Base-by-base conservation (phyloP, 1,140 invertebrate species). In the Drosophila simulans region DNA sequence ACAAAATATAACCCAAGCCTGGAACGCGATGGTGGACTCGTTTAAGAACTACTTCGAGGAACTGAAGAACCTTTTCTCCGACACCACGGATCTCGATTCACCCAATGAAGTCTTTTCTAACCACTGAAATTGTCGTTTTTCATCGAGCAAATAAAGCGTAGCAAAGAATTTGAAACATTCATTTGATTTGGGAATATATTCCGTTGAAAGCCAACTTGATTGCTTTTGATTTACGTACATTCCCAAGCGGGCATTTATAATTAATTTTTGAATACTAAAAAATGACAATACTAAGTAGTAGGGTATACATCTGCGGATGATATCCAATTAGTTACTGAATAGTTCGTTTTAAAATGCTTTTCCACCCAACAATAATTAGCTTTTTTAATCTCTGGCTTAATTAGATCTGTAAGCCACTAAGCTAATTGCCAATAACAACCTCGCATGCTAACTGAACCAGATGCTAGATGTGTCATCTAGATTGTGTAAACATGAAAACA, bases 1-100 rank as follows among this genome's bases (percentile, higher is more conserved):
- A 3, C 49, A 90, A 27, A 64, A 43, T 25, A 68, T 90, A 11
- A 65, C 57, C 11, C 54, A 72, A 13, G 83, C 88, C 34, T 90
- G 88, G 88, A 56, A 90, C 10, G 63, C 73, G 4, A 88, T 88
- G 79, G 64, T 71, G 5, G 77, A 90, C 12, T 80, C 86, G 0
- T 68, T 86, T 11, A 60, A 25, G 35, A 75, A 65, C 40, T 90
- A 74, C 12, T 80, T 90, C 17, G 60, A 84, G 15, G 73, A 80
- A 11, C 34, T 90, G 4, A 64, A 66, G 10, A 48, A 31, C 12
- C 52, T 83, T 0, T 90, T 90, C 5, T 39, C 25, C 49, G 57
- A 62, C 5, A 59, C 45, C 15, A 4, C n/a, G 1, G 27, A 57
- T 17, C 46, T 49, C 51, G 45, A 64, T 51, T 64, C 11, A 13